Evolutionary conservation across 2,113 vertebrate genomes (phyloP).

Genomic region (Campylomormyrus numenius): DNA sequence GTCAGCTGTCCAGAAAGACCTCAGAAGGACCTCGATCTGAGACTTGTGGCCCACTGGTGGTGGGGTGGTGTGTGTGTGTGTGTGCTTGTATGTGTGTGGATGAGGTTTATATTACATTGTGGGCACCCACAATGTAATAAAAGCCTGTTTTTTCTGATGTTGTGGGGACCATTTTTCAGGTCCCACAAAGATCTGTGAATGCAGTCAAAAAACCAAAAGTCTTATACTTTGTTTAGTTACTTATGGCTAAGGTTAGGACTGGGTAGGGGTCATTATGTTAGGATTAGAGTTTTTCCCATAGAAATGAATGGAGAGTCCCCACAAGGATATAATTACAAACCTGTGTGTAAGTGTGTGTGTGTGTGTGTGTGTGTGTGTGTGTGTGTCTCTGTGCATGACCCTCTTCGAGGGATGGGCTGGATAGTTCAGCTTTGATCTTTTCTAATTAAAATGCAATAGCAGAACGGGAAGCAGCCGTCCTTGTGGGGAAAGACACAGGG

Average conservation of each 20-base stretch:
- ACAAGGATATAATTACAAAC: too few relatives aligned
- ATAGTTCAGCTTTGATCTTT: neutral
- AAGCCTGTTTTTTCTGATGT: too few relatives aligned
- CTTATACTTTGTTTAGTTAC: too few relatives aligned
- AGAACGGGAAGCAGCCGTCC: neutral
- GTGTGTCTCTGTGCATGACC: neutral
- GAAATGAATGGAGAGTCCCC: too few relatives aligned
- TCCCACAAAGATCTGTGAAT: too few relatives aligned
- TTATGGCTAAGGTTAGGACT: too few relatives aligned
- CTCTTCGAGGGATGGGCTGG: neutral
- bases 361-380: neutral
- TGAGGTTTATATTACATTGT: too few relatives aligned
- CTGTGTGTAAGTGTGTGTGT: neutral
- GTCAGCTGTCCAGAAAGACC: neutral
- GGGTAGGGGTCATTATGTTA: neutral
- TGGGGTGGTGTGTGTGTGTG: neutral
- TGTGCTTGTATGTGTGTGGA: neutral
- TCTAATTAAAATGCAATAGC: neutral
- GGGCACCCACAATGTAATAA: too few relatives aligned
- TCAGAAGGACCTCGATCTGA: neutral
- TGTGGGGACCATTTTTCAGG: too few relatives aligned
- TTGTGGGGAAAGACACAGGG: neutral
- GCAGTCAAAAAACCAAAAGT: too few relatives aligned
- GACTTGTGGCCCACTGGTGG: neutral
- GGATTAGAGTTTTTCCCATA: too few relatives aligned